A percentile compares a stretch with the other conserved stretches of the same genome.
These are phyloP conservation scores for Dreissena rostriformis DNA, from an alignment of 1,140 invertebrate genomes.

Conservation along the genomic window DNA sequence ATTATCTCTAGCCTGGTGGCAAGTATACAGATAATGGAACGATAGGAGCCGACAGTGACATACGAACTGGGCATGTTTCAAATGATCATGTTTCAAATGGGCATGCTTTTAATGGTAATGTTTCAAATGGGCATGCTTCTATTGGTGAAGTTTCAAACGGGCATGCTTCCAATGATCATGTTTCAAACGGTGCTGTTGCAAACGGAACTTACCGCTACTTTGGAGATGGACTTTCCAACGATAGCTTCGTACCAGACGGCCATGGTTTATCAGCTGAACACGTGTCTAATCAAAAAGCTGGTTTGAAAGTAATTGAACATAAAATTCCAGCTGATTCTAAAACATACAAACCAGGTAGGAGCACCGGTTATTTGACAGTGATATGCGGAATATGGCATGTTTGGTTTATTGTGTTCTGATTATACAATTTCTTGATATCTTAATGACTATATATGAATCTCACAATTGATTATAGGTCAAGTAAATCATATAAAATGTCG, in stretches of 20 bases:
- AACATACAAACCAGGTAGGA: neutral
- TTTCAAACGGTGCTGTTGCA: neutral
- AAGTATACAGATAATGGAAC: neutral
- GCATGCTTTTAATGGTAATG: slow-evolving; percentile 3
- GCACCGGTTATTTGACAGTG: neutral
- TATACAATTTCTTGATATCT: too few species aligned
- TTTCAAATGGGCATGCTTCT: neutral
- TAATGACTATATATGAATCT: too few species aligned
- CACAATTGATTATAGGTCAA: neutral
- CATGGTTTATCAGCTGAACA: neutral
- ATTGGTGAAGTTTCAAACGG: neutral
- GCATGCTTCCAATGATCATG: slow-evolving; percentile 6
- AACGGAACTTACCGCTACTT: neutral
- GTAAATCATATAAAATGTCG: neutral
- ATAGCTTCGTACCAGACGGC: neutral
- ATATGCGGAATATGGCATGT: too few species aligned
- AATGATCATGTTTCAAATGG: slow-evolving; percentile 11
- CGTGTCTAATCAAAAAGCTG: neutral
- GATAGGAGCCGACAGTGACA: neutral
- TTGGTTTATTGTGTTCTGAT: neutral
- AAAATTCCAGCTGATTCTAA: neutral
- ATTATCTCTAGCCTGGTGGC: neutral
- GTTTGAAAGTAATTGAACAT: neutral
- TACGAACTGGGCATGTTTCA: neutral
- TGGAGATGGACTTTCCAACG: neutral